Evolutionary conservation across 1,140 invertebrate genomes (phyloP).

Genomic region (Tigriopus japonicus): DNA sequence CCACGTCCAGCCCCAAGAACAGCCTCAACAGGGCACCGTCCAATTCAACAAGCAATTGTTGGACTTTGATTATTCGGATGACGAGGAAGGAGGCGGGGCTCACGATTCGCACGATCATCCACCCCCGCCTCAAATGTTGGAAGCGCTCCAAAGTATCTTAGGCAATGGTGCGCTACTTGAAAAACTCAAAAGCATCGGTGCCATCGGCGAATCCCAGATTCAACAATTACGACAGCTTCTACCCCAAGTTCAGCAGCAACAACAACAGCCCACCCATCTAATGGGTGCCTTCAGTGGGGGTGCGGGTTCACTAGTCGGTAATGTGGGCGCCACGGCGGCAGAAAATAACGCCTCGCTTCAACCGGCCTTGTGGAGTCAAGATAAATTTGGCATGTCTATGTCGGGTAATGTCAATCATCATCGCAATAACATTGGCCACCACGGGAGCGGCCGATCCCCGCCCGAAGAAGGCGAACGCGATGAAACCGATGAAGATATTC

Average conservation of each 20-base stretch:
- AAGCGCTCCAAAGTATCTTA: neutral
- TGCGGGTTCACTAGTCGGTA: neutral
- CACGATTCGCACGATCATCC: neutral
- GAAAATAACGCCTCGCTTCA: neutral
- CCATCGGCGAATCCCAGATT: neutral
- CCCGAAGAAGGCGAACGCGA: neutral
- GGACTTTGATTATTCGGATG: slow-evolving; percentile 65
- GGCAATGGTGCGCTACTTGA: neutral
- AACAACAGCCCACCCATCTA: too few species aligned
- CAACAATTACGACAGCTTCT: neutral
- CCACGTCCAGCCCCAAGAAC: neutral
- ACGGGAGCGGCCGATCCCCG: neutral
- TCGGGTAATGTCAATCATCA: too few species aligned
- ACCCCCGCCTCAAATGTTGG: slow-evolving; percentile 7
- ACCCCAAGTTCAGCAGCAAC: neutral
- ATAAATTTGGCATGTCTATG: too few species aligned
- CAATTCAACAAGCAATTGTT: slow-evolving; percentile 55
- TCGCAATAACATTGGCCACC: too few species aligned
- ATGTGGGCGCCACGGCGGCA: neutral
- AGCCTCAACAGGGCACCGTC: slow-evolving; percentile 18
- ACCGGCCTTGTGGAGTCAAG: neutral
- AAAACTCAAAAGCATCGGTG: neutral
- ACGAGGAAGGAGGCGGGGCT: slow-evolving; percentile 40
- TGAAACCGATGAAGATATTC: slow-evolving; percentile 9
- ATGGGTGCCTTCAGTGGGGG: neutral